Evolutionary conservation across 2,888 invertebrate species (phyloP).

Genomic region (Nowickia ferox): DNA sequence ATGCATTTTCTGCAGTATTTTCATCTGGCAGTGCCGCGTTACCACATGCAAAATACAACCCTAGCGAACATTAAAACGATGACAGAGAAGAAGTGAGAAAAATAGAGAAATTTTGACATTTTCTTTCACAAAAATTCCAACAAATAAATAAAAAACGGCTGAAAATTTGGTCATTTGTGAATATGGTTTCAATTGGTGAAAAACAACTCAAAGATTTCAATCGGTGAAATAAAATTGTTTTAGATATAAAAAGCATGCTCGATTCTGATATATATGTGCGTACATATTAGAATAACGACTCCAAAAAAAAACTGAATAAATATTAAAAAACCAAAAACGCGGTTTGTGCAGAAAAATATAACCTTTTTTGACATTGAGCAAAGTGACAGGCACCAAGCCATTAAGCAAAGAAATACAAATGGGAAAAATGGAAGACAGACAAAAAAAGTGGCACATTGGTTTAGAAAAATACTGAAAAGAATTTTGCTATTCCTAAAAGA

Average conservation of each 20-base stretch:
- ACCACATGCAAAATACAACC: slow-evolving; percentile 14
- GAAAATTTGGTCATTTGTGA: slow-evolving; percentile 60
- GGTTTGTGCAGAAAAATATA: slow-evolving; percentile 73
- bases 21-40: neutral
- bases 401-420: slow-evolving; percentile 62
- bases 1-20: neutral
- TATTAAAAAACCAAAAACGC: slow-evolving; percentile 20
- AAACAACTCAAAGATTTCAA: slow-evolving; percentile 14
- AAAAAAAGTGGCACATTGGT: slow-evolving; percentile 40
- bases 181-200: slow-evolving; percentile 45
- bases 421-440: slow-evolving; percentile 20
- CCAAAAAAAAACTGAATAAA: slow-evolving; percentile 16
- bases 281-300: neutral
- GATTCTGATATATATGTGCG: neutral
- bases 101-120: slow-evolving; percentile 36
- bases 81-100: neutral
- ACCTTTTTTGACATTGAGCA: slow-evolving; percentile 83
- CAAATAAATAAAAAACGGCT: slow-evolving; percentile 54
- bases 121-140: slow-evolving; percentile 31
- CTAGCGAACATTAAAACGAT: neutral
- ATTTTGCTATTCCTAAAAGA: neutral
- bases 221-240: slow-evolving; percentile 6
- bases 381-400: slow-evolving; percentile 29
- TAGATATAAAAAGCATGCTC: neutral
- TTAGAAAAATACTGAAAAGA: slow-evolving; percentile 5